Evolutionary conservation across 1,140 invertebrate genomes (phyloP), one percentile per base, ranked within the genome.

Genomic region (Plectrocnemia conspersa): DNA sequence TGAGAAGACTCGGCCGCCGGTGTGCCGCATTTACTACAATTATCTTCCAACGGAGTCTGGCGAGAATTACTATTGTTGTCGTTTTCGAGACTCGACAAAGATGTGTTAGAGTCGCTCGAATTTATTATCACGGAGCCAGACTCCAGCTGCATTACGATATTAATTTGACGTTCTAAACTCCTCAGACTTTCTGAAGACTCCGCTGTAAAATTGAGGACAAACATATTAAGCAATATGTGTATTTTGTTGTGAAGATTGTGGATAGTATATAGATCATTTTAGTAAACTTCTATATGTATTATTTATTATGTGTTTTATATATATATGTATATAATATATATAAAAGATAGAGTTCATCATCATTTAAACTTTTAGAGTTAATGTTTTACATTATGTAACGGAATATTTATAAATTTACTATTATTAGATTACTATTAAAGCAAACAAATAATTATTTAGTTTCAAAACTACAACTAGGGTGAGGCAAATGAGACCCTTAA

Each of bases 91-190:
- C 18, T 10, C 4, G 40, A 42, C 23, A 32, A 10, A 48, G 18
- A 7, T 6, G 6, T n/a, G 13, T 10, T 5, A 21, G 9, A n/a
- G 2, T 11, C 9, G 10, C n/a, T 11, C 1, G 25, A 35, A 18
- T 9, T 35, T 6, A 32, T 16, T n/a, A 19, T 25, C 13, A 59
- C 23, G 15, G 27, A 38, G 25, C 46, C 53, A 16, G 57, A 50
- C 15, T 59, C 52, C 45, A 27, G 27, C 27, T 40, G 16, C 36
- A 54, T 33, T 13, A 58, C 33, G 21, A 41, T 13, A 42, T 29
- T 58, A 13, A 58, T 35, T 22, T 44, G 50, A 15, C 42, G 49
- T 35, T 58, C 56, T 41, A 42, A 13, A 42, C 54, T 50, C 29
- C 29, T 29, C 21, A 52, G n/a, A 29, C 18, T 19, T 15, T 22